Conservation (phyloP, 2,113 vertebrate genomes). For the zebrafish (Danio rerio) region DNA sequence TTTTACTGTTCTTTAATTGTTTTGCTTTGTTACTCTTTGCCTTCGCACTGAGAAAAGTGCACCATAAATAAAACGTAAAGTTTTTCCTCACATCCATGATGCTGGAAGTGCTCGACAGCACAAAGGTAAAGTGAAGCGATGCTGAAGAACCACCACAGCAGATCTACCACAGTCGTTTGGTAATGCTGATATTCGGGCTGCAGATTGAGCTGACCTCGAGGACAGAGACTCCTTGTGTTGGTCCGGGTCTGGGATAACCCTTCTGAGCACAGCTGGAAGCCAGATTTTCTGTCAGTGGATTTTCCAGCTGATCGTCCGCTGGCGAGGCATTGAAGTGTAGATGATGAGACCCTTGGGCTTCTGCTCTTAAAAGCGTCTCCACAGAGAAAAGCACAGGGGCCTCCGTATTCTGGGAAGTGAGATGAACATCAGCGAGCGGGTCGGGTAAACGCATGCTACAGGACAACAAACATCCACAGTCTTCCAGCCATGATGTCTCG, state of each 20-base stretch:
- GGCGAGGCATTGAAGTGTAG: constrained; percentile 47
- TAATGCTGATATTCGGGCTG: no score
- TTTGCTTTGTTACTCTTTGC: no score
- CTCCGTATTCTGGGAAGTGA: constrained; percentile 64
- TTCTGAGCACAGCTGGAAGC: constrained; percentile 69
- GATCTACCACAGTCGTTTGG: no score
- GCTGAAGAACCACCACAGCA: no score
- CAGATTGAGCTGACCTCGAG: neutral
- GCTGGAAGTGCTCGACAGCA: no score
- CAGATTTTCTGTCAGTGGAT: constrained; percentile 62
- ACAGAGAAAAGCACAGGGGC: constrained; percentile 31
- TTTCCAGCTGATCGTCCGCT: constrained; percentile 48
- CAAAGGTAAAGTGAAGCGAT: no score
- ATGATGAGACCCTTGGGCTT: constrained; percentile 53
- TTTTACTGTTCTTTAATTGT: no score
- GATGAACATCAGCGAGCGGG: constrained; percentile 37
- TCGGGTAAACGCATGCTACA: constrained; percentile 52
- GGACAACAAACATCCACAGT: constrained; percentile 34
- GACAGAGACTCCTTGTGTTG: neutral
- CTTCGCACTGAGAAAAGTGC: no score
- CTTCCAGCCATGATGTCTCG: constrained; percentile 22
- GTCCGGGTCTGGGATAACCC: constrained; percentile 17
- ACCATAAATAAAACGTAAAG: no score
- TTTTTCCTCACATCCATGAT: no score
- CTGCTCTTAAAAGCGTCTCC: constrained; percentile 54